Base-by-base conservation (phyloP, 1,140 invertebrate genomes). In the Platyura marginata region DNA sequence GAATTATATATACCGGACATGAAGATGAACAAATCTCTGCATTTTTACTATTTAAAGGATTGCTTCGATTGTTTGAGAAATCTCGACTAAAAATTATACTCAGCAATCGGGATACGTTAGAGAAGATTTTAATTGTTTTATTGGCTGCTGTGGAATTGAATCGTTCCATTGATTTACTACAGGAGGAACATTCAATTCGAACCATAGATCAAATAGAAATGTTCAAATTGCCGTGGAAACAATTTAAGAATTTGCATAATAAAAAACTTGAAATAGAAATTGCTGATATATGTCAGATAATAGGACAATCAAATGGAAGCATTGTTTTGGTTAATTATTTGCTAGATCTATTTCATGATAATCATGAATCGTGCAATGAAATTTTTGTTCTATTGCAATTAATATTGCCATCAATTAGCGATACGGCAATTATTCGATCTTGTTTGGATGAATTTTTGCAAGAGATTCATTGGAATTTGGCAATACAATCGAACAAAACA, bases 1-100 rank as follows among this genome's bases (percentile, higher is more conserved):
- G 56, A 2, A 49, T 60, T 15, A 35, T 61, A 23, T 47, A 53
- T 34, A 52, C 56, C 5, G 48, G 55, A 15, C 51, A 54, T 40
- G 58, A 61, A 13, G 47, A 37, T 9, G 58, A 61, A 46, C 56
- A 57, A 41, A 53, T 50, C 20, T 45, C 52, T 0, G 58, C 54
- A 43, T 35, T 61, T 8, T 47, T 57, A 1, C 57, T 60, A 23
- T 45, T 60, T 8, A 60, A 61, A 34, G 58, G 52, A 11, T 60
- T 55, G n/a, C 18, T 61, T 11, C 45, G 46, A 5, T 54, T 50
- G 11, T 16, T 35, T 3, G 19, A 35, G 33, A 5, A 21, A 9
- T 16, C 22, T 21, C 11, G 15, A 5, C 9, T 41, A 50, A 15
- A 10, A 29, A 19, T n/a, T n/a, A 32, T 32, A 15, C 25, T 41